Percentiles rank a stretch among this genome's conserved stretches.
phyloP scores from a whole-genome alignment of 2,888 invertebrate genomes.

The Sesia bembeciformis region DNA sequence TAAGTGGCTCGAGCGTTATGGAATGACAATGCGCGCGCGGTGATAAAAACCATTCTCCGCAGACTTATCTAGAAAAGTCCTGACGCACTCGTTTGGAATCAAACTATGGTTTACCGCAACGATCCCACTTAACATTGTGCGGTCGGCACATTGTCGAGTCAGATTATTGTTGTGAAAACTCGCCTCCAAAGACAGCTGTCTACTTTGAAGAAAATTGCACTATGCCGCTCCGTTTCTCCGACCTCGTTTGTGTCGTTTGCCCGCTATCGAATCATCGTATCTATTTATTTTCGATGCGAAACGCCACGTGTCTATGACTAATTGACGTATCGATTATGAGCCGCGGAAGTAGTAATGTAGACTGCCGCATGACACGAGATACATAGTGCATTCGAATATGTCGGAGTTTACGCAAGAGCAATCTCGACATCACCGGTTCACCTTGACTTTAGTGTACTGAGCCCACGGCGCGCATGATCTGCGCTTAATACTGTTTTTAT shows the following conservation, averaged over 20 bases:
- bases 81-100: slow-evolving; percentile 6
- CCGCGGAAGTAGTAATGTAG: slow-evolving; percentile 9
- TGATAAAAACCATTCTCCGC: not conserved
- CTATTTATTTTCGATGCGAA: slow-evolving; percentile 27
- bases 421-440: slow-evolving; percentile 30
- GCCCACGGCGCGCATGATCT: slow-evolving; percentile 10
- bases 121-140: slow-evolving; percentile 18
- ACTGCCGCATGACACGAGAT: slow-evolving; percentile 2
- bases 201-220: slow-evolving; percentile 27
- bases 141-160: slow-evolving; percentile 29
- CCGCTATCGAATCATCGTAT: slow-evolving; percentile 21
- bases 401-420: not conserved
- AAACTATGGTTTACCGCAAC: slow-evolving; percentile 20
- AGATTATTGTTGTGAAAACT: slow-evolving; percentile 31
- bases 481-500: slow-evolving; percentile 23
- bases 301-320: slow-evolving; percentile 41
- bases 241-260: slow-evolving; percentile 20
- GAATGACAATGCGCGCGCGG: slow-evolving; percentile 1
- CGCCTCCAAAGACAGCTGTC: slow-evolving; percentile 20
- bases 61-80: not conserved
- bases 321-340: slow-evolving; percentile 28
- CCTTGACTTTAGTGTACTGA: slow-evolving; percentile 55
- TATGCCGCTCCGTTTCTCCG: slow-evolving; percentile 27
- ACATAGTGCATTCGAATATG: slow-evolving; percentile 4
- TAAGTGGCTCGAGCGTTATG: slow-evolving; percentile 21